Evolutionary conservation across 2,888 invertebrate species (phyloP).

Genomic region (Harmothoe impar): DNA sequence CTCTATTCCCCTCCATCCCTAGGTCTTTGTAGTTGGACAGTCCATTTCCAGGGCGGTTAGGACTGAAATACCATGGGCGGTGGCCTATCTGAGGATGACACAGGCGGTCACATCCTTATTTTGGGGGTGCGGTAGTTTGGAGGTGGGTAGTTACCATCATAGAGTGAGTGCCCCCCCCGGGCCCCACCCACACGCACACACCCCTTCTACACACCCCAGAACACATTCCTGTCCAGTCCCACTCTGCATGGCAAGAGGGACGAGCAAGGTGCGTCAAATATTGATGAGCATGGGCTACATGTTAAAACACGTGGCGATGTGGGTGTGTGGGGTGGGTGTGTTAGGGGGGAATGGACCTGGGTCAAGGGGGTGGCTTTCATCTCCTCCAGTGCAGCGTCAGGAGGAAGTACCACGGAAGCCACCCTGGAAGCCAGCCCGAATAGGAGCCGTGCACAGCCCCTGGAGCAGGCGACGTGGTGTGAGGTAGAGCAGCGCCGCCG

Average conservation of each 20-base stretch:
- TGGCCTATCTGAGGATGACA: too few relatives aligned
- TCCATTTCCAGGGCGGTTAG: too few relatives aligned
- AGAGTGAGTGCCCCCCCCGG: too few relatives aligned
- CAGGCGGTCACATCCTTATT: too few relatives aligned
- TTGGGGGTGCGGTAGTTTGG: too few relatives aligned
- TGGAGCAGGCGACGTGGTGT: not conserved
- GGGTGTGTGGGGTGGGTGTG: not conserved
- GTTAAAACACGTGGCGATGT: not conserved
- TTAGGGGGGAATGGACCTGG: not conserved
- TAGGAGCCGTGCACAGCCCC: not conserved
- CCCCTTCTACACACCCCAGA: conserved; percentile 1
- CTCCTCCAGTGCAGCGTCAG: not conserved
- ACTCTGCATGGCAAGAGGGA: not conserved
- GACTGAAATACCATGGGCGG: too few relatives aligned
- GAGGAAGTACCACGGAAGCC: not conserved
- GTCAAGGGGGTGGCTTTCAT: conserved; percentile 6
- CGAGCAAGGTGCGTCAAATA: conserved; percentile 21
- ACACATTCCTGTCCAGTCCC: not conserved
- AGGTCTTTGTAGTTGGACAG: too few relatives aligned
- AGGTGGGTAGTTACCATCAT: too few relatives aligned
- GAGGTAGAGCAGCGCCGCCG: not conserved
- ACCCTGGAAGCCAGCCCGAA: not conserved
- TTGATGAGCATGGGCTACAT: conserved; percentile 20
- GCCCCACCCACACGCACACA: not conserved
- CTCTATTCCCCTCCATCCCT: too few relatives aligned